Conservation (phyloP, 2,888 invertebrate genomes). For the Chloroclysta siterata region DNA sequence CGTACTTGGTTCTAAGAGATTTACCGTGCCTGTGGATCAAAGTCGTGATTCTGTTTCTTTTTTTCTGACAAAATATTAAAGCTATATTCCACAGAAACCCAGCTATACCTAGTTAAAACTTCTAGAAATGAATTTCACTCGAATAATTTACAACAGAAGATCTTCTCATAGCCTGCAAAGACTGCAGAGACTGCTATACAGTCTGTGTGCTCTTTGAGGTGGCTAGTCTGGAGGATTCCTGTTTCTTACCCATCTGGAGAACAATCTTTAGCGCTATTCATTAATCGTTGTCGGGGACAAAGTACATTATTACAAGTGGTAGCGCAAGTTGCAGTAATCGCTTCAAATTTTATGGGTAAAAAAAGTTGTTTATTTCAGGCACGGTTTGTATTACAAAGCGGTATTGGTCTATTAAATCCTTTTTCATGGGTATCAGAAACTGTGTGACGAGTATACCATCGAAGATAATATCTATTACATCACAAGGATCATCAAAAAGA, state of each 20-base stretch:
- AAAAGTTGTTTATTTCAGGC: too few relatives aligned
- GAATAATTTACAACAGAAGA: slow-evolving; percentile 14
- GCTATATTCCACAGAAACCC: background rate
- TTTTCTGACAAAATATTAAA: background rate
- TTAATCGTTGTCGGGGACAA: slow-evolving; percentile 2
- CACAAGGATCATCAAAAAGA: too few relatives aligned
- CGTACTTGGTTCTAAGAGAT: too few relatives aligned
- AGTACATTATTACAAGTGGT: background rate
- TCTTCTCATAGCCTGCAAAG: background rate
- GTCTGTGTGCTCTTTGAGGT: slow-evolving; percentile 22
- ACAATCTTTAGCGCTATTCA: slow-evolving; percentile 11
- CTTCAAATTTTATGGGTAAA: too few relatives aligned
- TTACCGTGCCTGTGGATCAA: too few relatives aligned
- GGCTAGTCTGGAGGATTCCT: slow-evolving; percentile 21
- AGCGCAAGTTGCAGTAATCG: background rate
- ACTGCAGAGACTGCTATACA: slow-evolving; percentile 20
- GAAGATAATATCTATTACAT: too few relatives aligned
- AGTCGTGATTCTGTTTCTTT: too few relatives aligned
- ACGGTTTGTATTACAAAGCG: too few relatives aligned
- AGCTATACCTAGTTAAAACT: background rate
- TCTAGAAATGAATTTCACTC: background rate
- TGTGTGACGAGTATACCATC: too few relatives aligned
- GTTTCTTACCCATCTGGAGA: slow-evolving; percentile 16
- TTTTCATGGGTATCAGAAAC: too few relatives aligned
- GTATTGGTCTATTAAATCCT: too few relatives aligned